Evolutionary conservation across 2,888 invertebrate species (phyloP).

Genomic region (Chironomus tentans): DNA sequence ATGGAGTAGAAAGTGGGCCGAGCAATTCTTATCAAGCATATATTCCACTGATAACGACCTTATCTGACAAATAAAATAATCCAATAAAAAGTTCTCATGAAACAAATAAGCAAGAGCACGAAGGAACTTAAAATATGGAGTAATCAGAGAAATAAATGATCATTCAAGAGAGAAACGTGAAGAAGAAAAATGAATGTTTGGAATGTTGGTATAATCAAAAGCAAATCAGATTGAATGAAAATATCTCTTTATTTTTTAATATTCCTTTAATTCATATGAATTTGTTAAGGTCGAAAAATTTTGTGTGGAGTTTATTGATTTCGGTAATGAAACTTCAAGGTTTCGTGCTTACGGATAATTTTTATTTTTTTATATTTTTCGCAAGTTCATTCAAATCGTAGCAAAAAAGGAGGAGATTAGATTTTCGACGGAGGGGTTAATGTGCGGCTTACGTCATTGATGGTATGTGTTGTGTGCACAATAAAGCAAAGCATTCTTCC

Average conservation of each 20-base stretch:
- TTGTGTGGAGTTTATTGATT: conserved; percentile 18
- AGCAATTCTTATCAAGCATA: too few species aligned
- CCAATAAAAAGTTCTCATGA: too few species aligned
- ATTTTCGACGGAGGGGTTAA: background rate
- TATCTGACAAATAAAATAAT: too few species aligned
- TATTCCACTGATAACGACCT: too few species aligned
- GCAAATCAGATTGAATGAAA: background rate
- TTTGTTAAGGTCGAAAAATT: background rate
- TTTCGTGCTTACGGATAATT: conserved; percentile 11
- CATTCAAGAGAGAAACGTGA: too few species aligned
- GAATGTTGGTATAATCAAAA: background rate
- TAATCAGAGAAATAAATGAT: too few species aligned
- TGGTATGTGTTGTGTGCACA: background rate
- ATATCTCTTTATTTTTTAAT: background rate
- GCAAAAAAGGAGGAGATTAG: background rate
- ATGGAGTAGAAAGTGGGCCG: too few species aligned
- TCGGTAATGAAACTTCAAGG: conserved; percentile 4
- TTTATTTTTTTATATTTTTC: background rate
- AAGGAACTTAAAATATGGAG: too few species aligned
- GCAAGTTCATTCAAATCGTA: background rate
- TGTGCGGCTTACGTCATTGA: conserved; percentile 9
- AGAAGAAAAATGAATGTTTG: too few species aligned
- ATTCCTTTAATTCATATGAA: background rate
- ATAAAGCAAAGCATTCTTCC: background rate
- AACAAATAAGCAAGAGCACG: too few species aligned